Percentiles rank a stretch among this genome's conserved stretches.
These are phyloP conservation scores for Lepus americanus DNA, from an alignment of 2,113 vertebrate genomes.

Conservation along the genomic window DNA sequence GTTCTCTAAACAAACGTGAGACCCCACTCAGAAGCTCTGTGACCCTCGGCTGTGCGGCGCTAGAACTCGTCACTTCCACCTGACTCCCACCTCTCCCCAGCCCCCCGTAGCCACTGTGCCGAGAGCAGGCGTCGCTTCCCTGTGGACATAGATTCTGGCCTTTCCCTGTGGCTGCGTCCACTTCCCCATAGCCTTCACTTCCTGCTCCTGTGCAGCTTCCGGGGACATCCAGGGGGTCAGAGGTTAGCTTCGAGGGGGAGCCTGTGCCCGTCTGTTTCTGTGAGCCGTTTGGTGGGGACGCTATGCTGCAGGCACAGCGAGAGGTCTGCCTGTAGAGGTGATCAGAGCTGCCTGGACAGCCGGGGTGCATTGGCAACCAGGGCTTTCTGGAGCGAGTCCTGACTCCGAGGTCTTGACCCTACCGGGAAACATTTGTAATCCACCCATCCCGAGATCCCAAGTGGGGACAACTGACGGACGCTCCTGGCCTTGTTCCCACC, in stretches of 20 bases:
- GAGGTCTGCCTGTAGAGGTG: neutral
- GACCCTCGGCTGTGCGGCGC: too few species aligned
- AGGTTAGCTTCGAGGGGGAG: neutral
- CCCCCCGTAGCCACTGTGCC: too few species aligned
- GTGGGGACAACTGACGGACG: too few species aligned
- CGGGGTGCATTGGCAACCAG: fast-evolving
- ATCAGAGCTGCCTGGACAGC: fast-evolving
- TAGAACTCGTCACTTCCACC: too few species aligned
- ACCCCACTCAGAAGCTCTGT: too few species aligned
- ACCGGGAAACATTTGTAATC: neutral
- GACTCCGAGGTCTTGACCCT: neutral
- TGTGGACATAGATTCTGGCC: neutral
- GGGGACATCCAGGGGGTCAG: neutral
- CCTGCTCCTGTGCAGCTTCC: neutral
- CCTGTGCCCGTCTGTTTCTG: neutral
- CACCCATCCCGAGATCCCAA: fast-evolving
- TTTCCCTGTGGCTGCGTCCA: neutral
- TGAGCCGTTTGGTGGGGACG: neutral
- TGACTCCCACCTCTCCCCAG: too few species aligned
- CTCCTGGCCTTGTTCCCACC: neutral
- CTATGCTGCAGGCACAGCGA: fast-evolving
- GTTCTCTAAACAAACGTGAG: too few species aligned
- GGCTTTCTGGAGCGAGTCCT: neutral
- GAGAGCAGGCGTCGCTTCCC: neutral
- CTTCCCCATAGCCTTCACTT: neutral